Conservation (phyloP, 2,797 vertebrate species). For the Labeo calbasu region DNA sequence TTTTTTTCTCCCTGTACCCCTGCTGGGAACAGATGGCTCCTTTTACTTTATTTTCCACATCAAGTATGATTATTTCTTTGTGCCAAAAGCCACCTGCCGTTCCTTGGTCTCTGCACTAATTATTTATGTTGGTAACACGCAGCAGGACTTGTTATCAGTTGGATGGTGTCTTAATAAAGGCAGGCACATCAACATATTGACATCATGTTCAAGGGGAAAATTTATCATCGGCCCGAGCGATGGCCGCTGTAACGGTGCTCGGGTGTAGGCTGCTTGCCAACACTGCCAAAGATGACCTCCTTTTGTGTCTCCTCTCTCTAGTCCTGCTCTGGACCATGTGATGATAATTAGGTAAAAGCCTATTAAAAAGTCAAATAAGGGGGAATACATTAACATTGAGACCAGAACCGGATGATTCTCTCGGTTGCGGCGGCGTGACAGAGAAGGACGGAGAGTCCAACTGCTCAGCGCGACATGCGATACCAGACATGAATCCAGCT, state of each 20-base stretch:
- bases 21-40: slow-evolving; percentile 98
- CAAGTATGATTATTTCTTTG: slow-evolving; percentile 99
- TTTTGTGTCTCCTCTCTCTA: slow-evolving; percentile 82
- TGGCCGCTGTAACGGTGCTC: slow-evolving; percentile 68
- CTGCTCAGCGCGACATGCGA: slow-evolving; percentile 47
- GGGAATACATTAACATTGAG: slow-evolving; percentile 97
- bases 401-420: slow-evolving; percentile 69
- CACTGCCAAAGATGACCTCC: slow-evolving; percentile 80
- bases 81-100: slow-evolving; percentile 99
- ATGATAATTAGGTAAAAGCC: slow-evolving; percentile 95
- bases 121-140: slow-evolving; percentile 99
- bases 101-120: slow-evolving; percentile 97
- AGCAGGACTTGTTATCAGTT: slow-evolving; percentile 99
- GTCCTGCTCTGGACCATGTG: slow-evolving; percentile 84
- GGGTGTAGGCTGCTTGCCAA: slow-evolving; percentile 84
- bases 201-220: slow-evolving; percentile 97
- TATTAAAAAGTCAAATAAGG: slow-evolving; percentile 97
- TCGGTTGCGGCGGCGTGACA: slow-evolving; percentile 62
- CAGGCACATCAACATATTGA: slow-evolving; percentile 99
- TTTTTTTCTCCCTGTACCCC: slow-evolving; percentile 93
- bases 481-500: slow-evolving; percentile 41
- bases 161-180: slow-evolving; percentile 99
- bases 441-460: slow-evolving; percentile 71
- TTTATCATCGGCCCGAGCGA: slow-evolving; percentile 75
- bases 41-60: slow-evolving; percentile 99